These are phyloP conservation scores for Apostichopus californicus DNA, from an alignment of 35 echinoderm and acorn worm species.

Conservation along the genomic window DNA sequence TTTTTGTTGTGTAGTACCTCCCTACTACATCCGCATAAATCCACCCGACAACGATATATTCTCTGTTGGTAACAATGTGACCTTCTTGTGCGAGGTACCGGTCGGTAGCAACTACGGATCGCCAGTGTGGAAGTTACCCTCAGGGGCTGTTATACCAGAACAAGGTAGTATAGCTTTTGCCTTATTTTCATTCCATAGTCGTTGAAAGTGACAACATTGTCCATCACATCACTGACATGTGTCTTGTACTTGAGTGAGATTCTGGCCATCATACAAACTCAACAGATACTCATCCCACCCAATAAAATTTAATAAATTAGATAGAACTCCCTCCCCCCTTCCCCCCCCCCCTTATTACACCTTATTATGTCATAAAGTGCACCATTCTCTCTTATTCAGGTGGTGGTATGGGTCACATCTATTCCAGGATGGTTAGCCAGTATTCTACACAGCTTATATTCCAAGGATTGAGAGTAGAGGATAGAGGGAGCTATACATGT, in stretches of 20 bases:
- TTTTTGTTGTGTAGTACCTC: too few species aligned
- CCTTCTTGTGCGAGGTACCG: constrained; percentile 75
- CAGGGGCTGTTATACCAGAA: constrained; percentile 31
- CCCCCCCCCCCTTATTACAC: too few species aligned
- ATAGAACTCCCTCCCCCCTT: too few species aligned
- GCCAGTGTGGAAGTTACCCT: constrained; percentile 57
- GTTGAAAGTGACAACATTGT: too few species aligned
- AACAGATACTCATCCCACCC: too few species aligned
- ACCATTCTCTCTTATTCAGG: not conserved
- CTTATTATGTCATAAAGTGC: too few species aligned
- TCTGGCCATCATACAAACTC: too few species aligned
- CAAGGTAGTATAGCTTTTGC: not conserved
- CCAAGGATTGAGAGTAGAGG: constrained; percentile 65
- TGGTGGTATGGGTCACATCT: constrained; percentile 19
- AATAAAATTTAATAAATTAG: too few species aligned
- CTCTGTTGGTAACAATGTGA: constrained; percentile 59
- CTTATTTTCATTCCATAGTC: too few species aligned
- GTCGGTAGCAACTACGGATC: constrained; percentile 66
- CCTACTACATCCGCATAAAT: constrained; percentile 11
- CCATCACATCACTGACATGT: too few species aligned
- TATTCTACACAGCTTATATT: constrained; percentile 66
- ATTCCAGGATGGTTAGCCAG: not conserved
- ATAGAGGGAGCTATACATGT: constrained; percentile 89
- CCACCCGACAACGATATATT: not conserved
- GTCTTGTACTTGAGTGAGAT: too few species aligned